phyloP scores from a whole-genome alignment of 1,140 invertebrate genomes.

The Panagrolaimus sp. region DNA sequence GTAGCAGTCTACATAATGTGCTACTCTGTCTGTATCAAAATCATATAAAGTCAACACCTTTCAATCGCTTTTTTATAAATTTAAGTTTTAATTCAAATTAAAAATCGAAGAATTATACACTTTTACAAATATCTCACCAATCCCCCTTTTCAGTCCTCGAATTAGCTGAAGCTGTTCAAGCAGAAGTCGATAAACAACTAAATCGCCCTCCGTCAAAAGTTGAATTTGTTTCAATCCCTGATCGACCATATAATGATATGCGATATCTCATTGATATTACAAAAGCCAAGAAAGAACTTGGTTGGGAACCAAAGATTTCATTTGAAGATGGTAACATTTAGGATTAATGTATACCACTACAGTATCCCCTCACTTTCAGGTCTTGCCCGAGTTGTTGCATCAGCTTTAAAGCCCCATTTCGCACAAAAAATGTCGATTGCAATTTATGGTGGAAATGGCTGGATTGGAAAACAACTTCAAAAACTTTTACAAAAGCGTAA shows the following conservation, averaged over 20 bases:
- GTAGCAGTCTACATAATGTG: too few relatives aligned
- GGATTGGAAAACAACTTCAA: slow-evolving; percentile 52
- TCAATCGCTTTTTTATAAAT: too few relatives aligned
- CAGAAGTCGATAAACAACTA: slow-evolving; percentile 42
- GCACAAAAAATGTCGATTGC: slow-evolving; percentile 47
- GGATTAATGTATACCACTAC: background rate
- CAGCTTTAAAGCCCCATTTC: slow-evolving; percentile 35
- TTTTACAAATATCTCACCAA: too few relatives aligned
- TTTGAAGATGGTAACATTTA: slow-evolving; percentile 56
- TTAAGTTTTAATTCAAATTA: too few relatives aligned
- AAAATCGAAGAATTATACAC: too few relatives aligned
- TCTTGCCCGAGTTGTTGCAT: slow-evolving; percentile 42
- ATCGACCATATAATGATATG: slow-evolving; percentile 59
- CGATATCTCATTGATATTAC: slow-evolving; percentile 58
- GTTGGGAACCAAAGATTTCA: slow-evolving; percentile 53
- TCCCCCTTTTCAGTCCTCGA: slow-evolving; percentile 49
- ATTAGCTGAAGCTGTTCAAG: slow-evolving; percentile 39
- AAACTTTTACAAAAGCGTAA: slow-evolving; percentile 24
- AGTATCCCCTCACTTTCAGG: slow-evolving; percentile 29
- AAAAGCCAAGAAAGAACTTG: slow-evolving; percentile 53
- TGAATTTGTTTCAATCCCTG: slow-evolving; percentile 48
- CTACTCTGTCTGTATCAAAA: too few relatives aligned
- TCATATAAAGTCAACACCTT: too few relatives aligned
- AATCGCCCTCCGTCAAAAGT: slow-evolving; percentile 36
- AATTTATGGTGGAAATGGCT: slow-evolving; percentile 56